Base-by-base conservation (phyloP, 1,140 invertebrate species). In the Drosophila sp. region DNA sequence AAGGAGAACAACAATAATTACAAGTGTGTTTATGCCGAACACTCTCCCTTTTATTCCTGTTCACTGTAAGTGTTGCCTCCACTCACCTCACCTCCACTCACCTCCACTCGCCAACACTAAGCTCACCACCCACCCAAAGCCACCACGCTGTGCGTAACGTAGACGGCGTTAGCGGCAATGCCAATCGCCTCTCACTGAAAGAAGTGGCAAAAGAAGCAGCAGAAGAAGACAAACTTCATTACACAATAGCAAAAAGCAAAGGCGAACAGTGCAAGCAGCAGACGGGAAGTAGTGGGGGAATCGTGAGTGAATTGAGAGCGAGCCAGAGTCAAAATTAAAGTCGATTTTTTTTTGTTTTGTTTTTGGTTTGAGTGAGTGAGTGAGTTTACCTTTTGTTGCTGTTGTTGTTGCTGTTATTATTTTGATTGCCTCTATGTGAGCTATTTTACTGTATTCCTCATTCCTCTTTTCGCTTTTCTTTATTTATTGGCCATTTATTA, bases 1-100 rank as follows among this genome's bases (percentile, higher is more conserved):
- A 64, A 27, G 38, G 36, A 46, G 13, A 43, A 34, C 16, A 38
- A 48, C 70, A 81, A 72, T 78, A 87, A 86, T 87, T 81, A 78
- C 78, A 80, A 86, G 63, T 86, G 71, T 87, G 70, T 75, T 81
- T 80, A 80, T 74, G 76, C 61, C 76, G 64, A 41, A 41, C 46
- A 45, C 72, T 63, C 18, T 14, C 5, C 29, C 18, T 38, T n/a
- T n/a, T n/a, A n/a, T n/a, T n/a, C n/a, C n/a, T n/a, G n/a, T n/a
- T n/a, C n/a, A n/a, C n/a, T n/a, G n/a, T n/a, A n/a, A n/a, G n/a
- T n/a, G 3, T 21, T 41, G 16, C 8, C 25, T 9, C 4, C 50
- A 4, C 61, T 11, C 4, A 29, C 18, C 14, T n/a, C n/a, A n/a
- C n/a, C n/a, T n/a, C n/a, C n/a, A n/a, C n/a, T n/a, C n/a, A n/a